Percentiles rank a stretch among this genome's conserved stretches.
Evolutionary conservation across 2,888 invertebrate genomes (phyloP).

Genomic region (Apomyelois bistriatella): DNA sequence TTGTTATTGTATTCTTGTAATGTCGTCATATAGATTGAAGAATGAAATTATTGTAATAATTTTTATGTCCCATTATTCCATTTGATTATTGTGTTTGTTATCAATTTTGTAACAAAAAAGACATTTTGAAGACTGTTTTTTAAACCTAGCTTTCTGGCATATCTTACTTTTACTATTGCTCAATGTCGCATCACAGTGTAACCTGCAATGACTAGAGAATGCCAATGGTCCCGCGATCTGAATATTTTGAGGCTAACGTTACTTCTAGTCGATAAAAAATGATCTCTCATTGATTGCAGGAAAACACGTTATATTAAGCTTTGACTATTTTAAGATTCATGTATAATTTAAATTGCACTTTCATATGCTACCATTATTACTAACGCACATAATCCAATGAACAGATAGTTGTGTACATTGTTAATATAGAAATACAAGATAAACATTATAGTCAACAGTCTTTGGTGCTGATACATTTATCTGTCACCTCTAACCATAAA

Average conservation of each 20-base stretch:
- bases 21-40: slow-evolving; percentile 15
- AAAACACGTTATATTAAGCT: slow-evolving; percentile 22
- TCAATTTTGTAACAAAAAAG: slow-evolving; percentile 14
- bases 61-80: slow-evolving; percentile 15
- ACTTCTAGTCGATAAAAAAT: slow-evolving; percentile 47
- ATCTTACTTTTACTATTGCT: slow-evolving; percentile 33
- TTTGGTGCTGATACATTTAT: slow-evolving; percentile 28
- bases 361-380: slow-evolving; percentile 48
- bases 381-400: slow-evolving; percentile 42
- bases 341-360: slow-evolving; percentile 25
- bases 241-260: slow-evolving; percentile 41
- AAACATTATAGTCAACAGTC: slow-evolving; percentile 15
- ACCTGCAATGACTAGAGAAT: slow-evolving; percentile 43
- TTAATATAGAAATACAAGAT: neutral
- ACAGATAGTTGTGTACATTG: slow-evolving; percentile 9
- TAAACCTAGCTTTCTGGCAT: slow-evolving; percentile 23
- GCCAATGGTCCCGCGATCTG: slow-evolving; percentile 12
- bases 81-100: slow-evolving; percentile 7
- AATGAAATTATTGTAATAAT: slow-evolving; percentile 13
- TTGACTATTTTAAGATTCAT: slow-evolving; percentile 23
- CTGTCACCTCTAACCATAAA: too few species aligned
- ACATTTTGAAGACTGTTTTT: slow-evolving; percentile 23
- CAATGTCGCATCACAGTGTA: slow-evolving; percentile 36
- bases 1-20: slow-evolving; percentile 19
- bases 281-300: slow-evolving; percentile 50